Evolutionary conservation across 2,888 invertebrate genomes (phyloP), one percentile per base, ranked within the genome.

Genomic region (Tetragonisca angustula): DNA sequence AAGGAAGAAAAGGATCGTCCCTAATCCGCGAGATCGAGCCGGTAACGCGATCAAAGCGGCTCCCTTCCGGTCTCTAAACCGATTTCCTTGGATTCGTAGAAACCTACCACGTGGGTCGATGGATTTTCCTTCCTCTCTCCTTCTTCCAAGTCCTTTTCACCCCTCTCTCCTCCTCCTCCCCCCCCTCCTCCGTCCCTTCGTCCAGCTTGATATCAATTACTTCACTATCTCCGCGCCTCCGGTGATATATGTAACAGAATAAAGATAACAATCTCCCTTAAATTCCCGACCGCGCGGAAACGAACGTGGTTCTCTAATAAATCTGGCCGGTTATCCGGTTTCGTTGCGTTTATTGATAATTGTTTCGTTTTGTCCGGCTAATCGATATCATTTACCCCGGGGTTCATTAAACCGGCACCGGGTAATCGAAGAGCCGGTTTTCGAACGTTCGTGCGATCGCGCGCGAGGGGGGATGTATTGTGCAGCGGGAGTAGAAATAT

Each of bases 11-110:
- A 84, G 81, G 87, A 88, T 89, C 88, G 83, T 79, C 84, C 81
- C 85, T 90, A 91, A 92, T 91, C 92, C 89, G 84, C 85, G 85
- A 89, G 88, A 89, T 91, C 90, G 91, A 91, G 87, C 88, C 90
- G 90, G 89, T 91, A 92, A 92, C 90, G 90, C 84, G 90, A 91
- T 92, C 90, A 92, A 91, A 90, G 89, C 86, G 82, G 85, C 88
- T 88, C 86, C 83, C 89, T 89, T 87, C 87, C 91, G 87, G 85
- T 87, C 88, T 83, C 89, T 92, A 91, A 92, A 91, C 89, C 87
- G 89, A 92, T 92, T 92, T 91, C 86, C 86, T 82, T 82, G 80
- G 84, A 89, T 85, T 86, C 81, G 81, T 68, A 82, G 89, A 88
- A 89, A 89, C 87, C 86, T 87, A 86, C 84, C 87, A 79, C 79